These are phyloP conservation scores for Anoura caudifer DNA, from an alignment of 2,113 vertebrate species.

Conservation along the genomic window DNA sequence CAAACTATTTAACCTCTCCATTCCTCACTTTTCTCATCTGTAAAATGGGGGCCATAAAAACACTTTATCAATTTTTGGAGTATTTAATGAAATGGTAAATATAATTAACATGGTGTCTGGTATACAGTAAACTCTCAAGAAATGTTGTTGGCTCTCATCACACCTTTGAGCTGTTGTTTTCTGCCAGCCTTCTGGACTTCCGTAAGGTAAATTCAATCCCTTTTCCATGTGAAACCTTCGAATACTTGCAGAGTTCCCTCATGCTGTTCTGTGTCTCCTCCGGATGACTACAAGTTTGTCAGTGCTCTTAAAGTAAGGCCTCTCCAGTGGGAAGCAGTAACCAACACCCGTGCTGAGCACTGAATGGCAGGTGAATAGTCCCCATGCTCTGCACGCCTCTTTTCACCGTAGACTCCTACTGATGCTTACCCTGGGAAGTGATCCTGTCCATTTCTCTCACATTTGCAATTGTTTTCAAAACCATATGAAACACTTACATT, in stretches of 20 bases:
- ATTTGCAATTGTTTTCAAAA: not conserved
- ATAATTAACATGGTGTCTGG: not conserved
- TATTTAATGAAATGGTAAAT: not conserved
- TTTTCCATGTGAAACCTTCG: not conserved
- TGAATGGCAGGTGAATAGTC: not conserved
- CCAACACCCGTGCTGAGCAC: accelerated
- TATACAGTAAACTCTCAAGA: not conserved
- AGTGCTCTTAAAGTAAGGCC: not conserved
- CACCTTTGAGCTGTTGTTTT: not conserved
- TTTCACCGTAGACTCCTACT: not conserved
- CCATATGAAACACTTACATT: not conserved
- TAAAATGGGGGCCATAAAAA: not conserved
- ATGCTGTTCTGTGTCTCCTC: not conserved
- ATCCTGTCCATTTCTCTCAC: not conserved
- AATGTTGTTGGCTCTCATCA: not conserved
- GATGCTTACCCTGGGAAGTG: not conserved
- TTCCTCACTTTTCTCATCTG: not conserved
- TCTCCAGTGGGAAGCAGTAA: accelerated
- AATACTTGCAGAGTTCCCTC: not conserved
- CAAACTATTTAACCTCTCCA: not conserved
- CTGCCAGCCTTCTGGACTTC: not conserved
- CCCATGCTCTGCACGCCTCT: not conserved
- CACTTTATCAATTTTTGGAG: not conserved
- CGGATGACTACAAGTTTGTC: not conserved
- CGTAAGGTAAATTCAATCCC: not conserved